Percentiles rank a stretch among this genome's conserved stretches.
Evolutionary conservation across 2,113 vertebrate species (phyloP).

Genomic region (Sturnira hondurensis): DNA sequence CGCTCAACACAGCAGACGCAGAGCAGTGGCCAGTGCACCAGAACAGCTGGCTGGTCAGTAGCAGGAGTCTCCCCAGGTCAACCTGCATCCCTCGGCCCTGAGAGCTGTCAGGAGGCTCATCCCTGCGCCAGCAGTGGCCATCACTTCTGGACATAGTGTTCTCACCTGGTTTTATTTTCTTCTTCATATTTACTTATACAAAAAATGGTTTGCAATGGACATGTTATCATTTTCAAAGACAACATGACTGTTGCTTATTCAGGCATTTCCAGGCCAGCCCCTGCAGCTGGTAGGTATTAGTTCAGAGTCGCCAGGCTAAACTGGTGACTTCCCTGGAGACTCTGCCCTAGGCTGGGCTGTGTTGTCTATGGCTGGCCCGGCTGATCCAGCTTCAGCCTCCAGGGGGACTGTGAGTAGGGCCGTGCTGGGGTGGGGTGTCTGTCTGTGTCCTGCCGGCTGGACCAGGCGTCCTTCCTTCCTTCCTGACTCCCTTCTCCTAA

Average conservation of each 20-base stretch:
- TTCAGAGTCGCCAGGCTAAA: too few species aligned
- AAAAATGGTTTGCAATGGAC: background rate
- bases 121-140: background rate
- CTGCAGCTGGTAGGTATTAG: background rate
- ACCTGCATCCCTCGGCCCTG: background rate
- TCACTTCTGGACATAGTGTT: background rate
- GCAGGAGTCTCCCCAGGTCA: background rate
- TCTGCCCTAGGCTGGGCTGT: background rate
- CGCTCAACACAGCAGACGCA: background rate
- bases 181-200: constrained; percentile 20
- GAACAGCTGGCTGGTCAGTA: background rate
- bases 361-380: background rate
- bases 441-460: constrained; percentile 10
- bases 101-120: background rate
- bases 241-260: background rate
- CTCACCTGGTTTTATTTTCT: background rate
- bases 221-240: background rate
- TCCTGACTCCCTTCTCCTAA: constrained; percentile 67
- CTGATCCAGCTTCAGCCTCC: constrained; percentile 20
- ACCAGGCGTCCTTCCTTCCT: constrained; percentile 69
- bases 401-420: constrained; percentile 27
- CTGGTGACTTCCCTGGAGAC: background rate
- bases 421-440: constrained; percentile 12
- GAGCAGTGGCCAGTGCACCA: background rate
- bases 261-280: background rate